Base-by-base conservation (phyloP, 1,140 invertebrate species). In the Papilio polytes region DNA sequence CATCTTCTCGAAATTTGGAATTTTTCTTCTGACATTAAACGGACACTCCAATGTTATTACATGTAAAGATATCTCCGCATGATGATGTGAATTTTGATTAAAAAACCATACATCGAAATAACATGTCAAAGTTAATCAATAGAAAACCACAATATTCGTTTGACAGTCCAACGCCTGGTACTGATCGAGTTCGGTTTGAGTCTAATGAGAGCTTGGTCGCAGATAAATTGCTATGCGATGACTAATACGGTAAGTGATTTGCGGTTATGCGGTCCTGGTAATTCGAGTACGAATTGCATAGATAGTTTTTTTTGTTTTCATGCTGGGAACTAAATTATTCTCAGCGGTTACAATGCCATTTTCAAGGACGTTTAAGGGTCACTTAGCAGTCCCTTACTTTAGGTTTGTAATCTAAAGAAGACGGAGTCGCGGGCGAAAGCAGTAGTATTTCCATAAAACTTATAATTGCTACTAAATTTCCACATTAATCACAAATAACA, bases 181-280 rank as follows among this genome's bases (percentile, higher is more conserved):
- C 12, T 53, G 31, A 66, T 66, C 56, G 9, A 63, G 77, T 78
- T 77, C 53, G n/a, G 13, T 56, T n/a, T 66, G 31, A 20, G 4
- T 20, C 15, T 36, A 78, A 66, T 59, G 31, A 78, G 77, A 78
- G 36, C 63, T 63, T 63, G 36, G 53, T 78, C 26, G 77, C 53
- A 44, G 77, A 78, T 78, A 78, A 78, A 78, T 63, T 44, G 74
- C 74, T 76, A 22, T 51, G 31, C 77, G 36, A 78, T 78, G 77
- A 78, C 77, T 78, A 78, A 78, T 44, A 66, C 77, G 77, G 77
- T 78, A 78, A 78, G 77, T 78, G 77, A 78, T 78, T 78, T 78
- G 77, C n/a, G 77, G 77, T 78, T 78, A 78, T 78, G 77, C 77
- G 76, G 53, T 66, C 76, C 76, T 78, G 31, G 76, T 78, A 78